Base-by-base conservation (phyloP, 2,797 vertebrate genomes). In the Diplodus sargus region DNA sequence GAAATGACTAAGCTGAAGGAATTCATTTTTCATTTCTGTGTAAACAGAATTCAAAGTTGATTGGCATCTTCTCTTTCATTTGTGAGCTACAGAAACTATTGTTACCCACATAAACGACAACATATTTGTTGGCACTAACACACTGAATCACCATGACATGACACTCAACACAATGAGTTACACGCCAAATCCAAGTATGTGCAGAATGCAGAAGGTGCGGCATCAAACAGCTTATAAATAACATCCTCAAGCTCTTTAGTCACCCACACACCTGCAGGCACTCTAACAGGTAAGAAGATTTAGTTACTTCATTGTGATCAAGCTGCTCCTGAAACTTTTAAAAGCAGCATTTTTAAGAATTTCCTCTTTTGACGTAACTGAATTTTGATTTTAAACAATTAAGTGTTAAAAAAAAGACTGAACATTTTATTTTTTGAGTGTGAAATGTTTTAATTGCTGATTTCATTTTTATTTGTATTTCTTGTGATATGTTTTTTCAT, bases 231-330 rank as follows among this genome's bases (percentile, higher is more conserved):
- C 14, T 6, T 25, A 84, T 82, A 78, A 84, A 70, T 18, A 5
- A 2, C 5, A n/a, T 15, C 30, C 3, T 79, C 39, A 1, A 15
- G 8, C 3, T 14, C 4, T 39, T 11, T 7, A 2, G 34, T 23
- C 28, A 73, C 0, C 2, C 54, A 30, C 34, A 54, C 47, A 67
- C 10, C 78, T 48, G n/a, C 59, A 52, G 57, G 43, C 60, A 2
- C 14, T 70, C 66, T 20, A 59, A 70, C 73, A 80, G 48, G 83
- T 89, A 79, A 86, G 2, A 18, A 39, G 0, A 3, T n/a, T 14
- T 14, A 6, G n/a, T 13, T 12, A 42, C 34, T 14, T 22, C 25
- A 34, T 34, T 34, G 8, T 34, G 34, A 34, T 34, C 34, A 34
- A 34, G 34, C 34, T 34, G 34, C 34, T 34, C 8, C 34, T 34